These are phyloP conservation scores for Nemopilema nomurai DNA, from an alignment of 30 jellyfish, hydroid and myxozoan genomes.

Conservation along the genomic window DNA sequence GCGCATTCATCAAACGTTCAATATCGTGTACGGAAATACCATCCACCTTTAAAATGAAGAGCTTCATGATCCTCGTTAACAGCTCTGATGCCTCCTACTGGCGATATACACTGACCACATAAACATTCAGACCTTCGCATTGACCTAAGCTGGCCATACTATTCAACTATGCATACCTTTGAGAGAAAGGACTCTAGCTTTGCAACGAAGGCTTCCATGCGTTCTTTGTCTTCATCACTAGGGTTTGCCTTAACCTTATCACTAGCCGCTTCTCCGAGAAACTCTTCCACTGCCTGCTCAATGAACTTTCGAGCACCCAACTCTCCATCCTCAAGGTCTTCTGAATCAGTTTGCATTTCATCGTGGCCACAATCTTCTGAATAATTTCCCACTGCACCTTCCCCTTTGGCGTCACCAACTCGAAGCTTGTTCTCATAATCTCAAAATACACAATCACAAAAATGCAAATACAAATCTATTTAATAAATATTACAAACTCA, in stretches of 20 bases:
- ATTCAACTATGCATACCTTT: no score
- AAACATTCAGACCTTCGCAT: not conserved
- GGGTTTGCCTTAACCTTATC: not conserved
- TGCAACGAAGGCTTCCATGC: not conserved
- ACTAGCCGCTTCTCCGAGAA: not conserved
- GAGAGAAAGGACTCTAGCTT: not conserved
- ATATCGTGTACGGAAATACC: no score
- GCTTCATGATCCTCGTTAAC: no score
- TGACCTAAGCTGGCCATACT: no score
- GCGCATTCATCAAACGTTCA: no score
- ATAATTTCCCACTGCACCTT: not conserved
- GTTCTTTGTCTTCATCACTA: not conserved
- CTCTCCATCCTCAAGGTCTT: not conserved
- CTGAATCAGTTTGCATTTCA: not conserved
- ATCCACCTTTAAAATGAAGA: no score
- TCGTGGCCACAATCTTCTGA: not conserved
- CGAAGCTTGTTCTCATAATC: not conserved
- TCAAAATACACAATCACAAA: not conserved
- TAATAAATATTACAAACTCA: no score
- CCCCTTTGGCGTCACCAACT: not conserved
- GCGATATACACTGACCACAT: no score
- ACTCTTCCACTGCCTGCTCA: not conserved
- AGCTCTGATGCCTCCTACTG: no score
- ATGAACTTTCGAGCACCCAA: not conserved
- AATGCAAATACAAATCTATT: no score